These are phyloP conservation scores for Crossaster papposus DNA, from an alignment of 53 echinoderm and acorn worm genomes.

Conservation along the genomic window DNA sequence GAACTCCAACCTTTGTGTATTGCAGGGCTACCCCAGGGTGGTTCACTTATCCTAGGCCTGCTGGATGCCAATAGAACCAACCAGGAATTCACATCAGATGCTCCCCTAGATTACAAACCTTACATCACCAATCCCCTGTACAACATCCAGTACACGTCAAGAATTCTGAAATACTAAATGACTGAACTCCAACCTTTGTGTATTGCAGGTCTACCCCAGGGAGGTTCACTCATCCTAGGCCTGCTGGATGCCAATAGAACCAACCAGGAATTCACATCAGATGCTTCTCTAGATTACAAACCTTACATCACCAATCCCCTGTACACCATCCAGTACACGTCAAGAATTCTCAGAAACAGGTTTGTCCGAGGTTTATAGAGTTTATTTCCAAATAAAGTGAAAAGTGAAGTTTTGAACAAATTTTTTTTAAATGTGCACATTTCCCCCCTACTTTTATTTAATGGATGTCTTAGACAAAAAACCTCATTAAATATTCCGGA, in stretches of 20 bases:
- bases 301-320: slow-evolving; percentile 60
- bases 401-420: too few relatives aligned
- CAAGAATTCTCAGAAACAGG: slow-evolving; percentile 19
- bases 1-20: neutral
- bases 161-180: neutral
- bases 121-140: slow-evolving; percentile 55
- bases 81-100: slow-evolving; percentile 62
- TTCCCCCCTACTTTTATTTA: too few relatives aligned
- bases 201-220: slow-evolving; percentile 42
- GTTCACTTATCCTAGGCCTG: slow-evolving; percentile 44
- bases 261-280: slow-evolving; percentile 56
- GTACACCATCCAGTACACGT: slow-evolving; percentile 29
- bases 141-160: slow-evolving; percentile 32
- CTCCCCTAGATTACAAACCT: slow-evolving; percentile 32
- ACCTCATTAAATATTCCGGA: too few relatives aligned
- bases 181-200: neutral
- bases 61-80: slow-evolving; percentile 20
- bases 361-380: neutral
- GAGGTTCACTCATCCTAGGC: slow-evolving; percentile 49
- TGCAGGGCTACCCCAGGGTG: slow-evolving; percentile 44
- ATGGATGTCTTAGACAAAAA: too few relatives aligned
- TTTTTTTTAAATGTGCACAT: too few relatives aligned
- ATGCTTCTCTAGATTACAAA: slow-evolving; percentile 39
- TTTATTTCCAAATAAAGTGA: too few relatives aligned
- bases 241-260: slow-evolving; percentile 25